These are phyloP conservation scores for Centropus unirufus DNA, from an alignment of 2,113 vertebrate genomes.

Conservation along the genomic window DNA sequence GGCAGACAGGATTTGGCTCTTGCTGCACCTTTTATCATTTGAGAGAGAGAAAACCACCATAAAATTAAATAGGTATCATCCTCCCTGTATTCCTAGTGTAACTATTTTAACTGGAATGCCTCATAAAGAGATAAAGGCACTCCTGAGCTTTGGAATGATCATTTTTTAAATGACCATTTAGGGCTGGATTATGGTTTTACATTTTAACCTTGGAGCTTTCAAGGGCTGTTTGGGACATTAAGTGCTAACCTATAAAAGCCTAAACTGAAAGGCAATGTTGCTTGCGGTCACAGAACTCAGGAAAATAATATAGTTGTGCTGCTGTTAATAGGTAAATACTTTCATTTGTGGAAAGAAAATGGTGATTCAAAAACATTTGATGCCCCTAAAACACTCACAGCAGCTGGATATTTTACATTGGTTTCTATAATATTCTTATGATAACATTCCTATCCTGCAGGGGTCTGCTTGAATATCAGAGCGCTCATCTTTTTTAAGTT, in stretches of 20 bases:
- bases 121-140: slow-evolving; percentile 72
- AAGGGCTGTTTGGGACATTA: slow-evolving; percentile 75
- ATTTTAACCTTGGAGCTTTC: slow-evolving; percentile 78
- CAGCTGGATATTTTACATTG: slow-evolving; percentile 70
- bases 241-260: slow-evolving; percentile 70
- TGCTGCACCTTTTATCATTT: slow-evolving; percentile 58
- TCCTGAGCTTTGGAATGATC: slow-evolving; percentile 65
- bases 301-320: slow-evolving; percentile 55
- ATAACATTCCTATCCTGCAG: slow-evolving; percentile 46
- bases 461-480: slow-evolving; percentile 60
- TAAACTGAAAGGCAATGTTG: slow-evolving; percentile 69
- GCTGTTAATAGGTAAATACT: slow-evolving; percentile 77
- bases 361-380: slow-evolving; percentile 60
- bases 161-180: slow-evolving; percentile 77
- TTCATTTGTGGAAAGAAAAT: slow-evolving; percentile 71
- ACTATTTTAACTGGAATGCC: slow-evolving; percentile 75
- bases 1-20: slow-evolving; percentile 49
- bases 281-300: slow-evolving; percentile 21
- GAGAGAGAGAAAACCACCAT: slow-evolving; percentile 64
- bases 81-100: slow-evolving; percentile 58
- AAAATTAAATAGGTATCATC: slow-evolving; percentile 71
- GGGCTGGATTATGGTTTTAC: slow-evolving; percentile 72
- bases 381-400: slow-evolving; percentile 57
- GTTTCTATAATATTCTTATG: slow-evolving; percentile 61
- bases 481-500: slow-evolving; percentile 72